Evolutionary conservation across 1,140 invertebrate species (phyloP).

Genomic region (Neodiprion pinetum): DNA sequence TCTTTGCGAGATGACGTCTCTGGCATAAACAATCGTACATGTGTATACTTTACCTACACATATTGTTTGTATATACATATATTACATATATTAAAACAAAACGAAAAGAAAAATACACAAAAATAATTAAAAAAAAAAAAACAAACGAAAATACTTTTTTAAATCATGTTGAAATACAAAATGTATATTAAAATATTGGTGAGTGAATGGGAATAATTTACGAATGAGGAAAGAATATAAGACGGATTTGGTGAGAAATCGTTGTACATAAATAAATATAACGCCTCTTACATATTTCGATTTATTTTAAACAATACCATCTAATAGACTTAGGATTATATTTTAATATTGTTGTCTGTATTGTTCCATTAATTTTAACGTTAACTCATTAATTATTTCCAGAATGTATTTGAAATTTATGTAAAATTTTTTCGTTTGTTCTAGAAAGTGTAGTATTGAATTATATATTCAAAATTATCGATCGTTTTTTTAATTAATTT

Average conservation of each 20-base stretch:
- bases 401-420: background rate
- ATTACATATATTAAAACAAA: too few species aligned
- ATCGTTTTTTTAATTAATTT: too few species aligned
- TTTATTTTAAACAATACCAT: background rate
- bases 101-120: too few species aligned
- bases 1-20: background rate
- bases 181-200: background rate
- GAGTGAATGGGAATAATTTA: too few species aligned
- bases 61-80: background rate
- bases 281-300: background rate
- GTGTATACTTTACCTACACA: background rate
- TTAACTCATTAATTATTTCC: background rate
- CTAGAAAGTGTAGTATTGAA: background rate
- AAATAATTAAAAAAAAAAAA: too few species aligned
- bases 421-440: background rate
- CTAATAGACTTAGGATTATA: background rate
- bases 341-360: conserved; percentile 7
- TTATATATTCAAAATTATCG: too few species aligned
- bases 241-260: too few species aligned
- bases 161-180: background rate
- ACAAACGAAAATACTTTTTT: too few species aligned
- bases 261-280: background rate
- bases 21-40: background rate
- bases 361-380: conserved; percentile 5
- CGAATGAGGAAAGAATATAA: too few species aligned